Base-by-base conservation (phyloP, 2,113 vertebrate species). In the Gymnorhina tibicen region DNA sequence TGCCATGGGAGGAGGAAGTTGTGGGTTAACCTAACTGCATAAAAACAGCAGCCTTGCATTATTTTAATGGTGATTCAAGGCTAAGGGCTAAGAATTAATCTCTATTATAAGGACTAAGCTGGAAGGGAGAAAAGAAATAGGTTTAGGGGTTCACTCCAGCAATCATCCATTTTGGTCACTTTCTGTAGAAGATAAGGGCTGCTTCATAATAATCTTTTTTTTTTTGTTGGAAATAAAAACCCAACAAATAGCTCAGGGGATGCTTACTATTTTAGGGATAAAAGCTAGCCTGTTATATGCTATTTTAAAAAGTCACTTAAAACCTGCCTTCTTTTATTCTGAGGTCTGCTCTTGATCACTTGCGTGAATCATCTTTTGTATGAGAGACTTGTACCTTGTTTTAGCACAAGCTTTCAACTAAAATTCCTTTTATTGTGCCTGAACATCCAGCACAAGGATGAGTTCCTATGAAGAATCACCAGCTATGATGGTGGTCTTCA, bases 301-400 rank as follows among this genome's bases (percentile, higher is more conserved):
- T 93, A 68, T 73, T 85, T 93, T 90, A 55, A 85, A 53, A 87
- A 87, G 75, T 80, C 53, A 62, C 37, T 95, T 89, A 85, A 95
- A 74, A 88, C 64, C 23, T 77, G 68, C 69, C 14, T 88, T 79
- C 56, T 62, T 91, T 89, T 72, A 55, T 87, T 96, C 63, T 60
- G 20, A 21, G 42, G 30, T 80, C 55, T 87, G 83, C 62, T 76
- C 79, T 50, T 73, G 27, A 69, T 91, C 55, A n/a, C 62, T 87
- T 87, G 39, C 16, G 11, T 39, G 26, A 83, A 77, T 70, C 27
- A 35, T 64, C 16, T 77, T 80, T 93, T 87, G 55, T 62, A 5
- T 63, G 63, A 66, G 16, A 82, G 53, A 49, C 13, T 47, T 82
- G 41, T 3, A 13, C n/a, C 74, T 93, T 85, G 37, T 32, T 91